Conservation (phyloP, 2,113 vertebrate species). For the Vulpes ferrilata region DNA sequence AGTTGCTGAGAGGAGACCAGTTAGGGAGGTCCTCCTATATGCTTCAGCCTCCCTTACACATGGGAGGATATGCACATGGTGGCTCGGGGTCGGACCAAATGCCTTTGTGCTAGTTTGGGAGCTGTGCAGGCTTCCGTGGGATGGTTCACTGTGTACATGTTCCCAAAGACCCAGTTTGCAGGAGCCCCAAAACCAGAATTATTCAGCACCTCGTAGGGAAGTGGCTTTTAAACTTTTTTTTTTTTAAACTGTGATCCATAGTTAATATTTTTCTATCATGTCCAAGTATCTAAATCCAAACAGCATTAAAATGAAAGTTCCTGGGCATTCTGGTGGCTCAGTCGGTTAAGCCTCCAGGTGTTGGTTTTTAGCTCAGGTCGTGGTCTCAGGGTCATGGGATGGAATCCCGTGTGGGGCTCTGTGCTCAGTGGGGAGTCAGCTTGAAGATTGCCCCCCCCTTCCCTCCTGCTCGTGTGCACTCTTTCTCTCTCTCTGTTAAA, state of each 20-base stretch:
- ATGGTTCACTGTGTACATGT: not conserved
- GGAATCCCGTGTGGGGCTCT: not conserved
- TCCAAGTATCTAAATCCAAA: not conserved
- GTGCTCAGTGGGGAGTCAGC: not conserved
- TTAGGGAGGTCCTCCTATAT: not conserved
- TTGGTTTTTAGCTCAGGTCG: not conserved
- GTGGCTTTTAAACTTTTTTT: not conserved
- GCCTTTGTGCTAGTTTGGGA: not conserved
- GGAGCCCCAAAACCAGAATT: not conserved
- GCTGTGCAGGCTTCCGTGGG: accelerated
- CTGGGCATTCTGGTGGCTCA: not conserved
- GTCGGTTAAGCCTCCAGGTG: not conserved
- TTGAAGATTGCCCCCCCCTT: not conserved
- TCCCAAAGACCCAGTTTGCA: not conserved
- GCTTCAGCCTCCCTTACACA: not conserved
- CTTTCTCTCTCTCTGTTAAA: not conserved
- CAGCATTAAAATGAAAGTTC: not conserved
- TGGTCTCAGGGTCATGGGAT: not conserved
- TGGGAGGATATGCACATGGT: accelerated
- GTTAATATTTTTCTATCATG: not conserved
- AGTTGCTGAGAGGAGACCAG: not conserved
- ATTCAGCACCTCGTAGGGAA: not conserved
- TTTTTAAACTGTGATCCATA: not conserved
- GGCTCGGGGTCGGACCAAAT: not conserved
- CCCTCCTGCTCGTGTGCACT: not conserved